These are phyloP conservation scores for fruit fly (Drosophila melanogaster) DNA, from an alignment of 1,140 invertebrate genomes.

Conservation along the genomic window DNA sequence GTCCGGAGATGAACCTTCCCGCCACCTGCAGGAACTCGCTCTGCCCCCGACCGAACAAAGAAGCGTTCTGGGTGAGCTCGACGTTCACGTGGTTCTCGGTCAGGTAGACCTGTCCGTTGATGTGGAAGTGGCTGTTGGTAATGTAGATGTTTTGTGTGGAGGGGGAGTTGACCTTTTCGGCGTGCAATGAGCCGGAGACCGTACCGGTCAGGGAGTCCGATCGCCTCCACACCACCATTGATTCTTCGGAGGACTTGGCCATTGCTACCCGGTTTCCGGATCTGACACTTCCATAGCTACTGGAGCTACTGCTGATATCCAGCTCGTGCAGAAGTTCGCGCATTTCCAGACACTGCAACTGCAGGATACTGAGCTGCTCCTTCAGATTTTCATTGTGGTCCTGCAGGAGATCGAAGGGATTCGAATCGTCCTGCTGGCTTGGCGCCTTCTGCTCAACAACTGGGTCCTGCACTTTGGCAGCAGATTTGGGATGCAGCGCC, in stretches of 20 bases:
- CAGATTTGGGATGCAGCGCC: neutral
- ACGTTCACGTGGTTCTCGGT: conserved; percentile 20
- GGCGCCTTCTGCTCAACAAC: neutral
- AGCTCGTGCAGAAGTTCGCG: conserved; percentile 51
- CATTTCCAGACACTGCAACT: conserved; percentile 43
- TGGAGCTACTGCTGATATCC: conserved; percentile 14
- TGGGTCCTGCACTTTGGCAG: neutral
- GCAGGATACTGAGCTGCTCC: conserved; percentile 44
- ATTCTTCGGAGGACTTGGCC: neutral
- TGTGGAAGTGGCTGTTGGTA: conserved; percentile 57
- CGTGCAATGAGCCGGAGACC: neutral
- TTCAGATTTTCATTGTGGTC: conserved; percentile 24
- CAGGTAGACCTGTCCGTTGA: conserved; percentile 39
- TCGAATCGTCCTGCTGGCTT: neutral
- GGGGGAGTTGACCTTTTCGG: neutral
- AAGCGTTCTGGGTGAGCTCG: conserved; percentile 8
- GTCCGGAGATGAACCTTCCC: conserved; percentile 39
- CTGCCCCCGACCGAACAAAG: neutral
- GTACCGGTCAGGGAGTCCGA: neutral
- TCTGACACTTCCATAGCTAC: conserved; percentile 1
- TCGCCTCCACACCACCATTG: neutral
- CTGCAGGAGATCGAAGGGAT: neutral
- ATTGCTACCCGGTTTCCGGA: neutral
- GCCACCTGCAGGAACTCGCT: conserved; percentile 61
- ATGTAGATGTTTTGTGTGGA: conserved; percentile 37